Evolutionary conservation across 2,113 vertebrate genomes (phyloP).

Genomic region (Chaetodon trifascialis): DNA sequence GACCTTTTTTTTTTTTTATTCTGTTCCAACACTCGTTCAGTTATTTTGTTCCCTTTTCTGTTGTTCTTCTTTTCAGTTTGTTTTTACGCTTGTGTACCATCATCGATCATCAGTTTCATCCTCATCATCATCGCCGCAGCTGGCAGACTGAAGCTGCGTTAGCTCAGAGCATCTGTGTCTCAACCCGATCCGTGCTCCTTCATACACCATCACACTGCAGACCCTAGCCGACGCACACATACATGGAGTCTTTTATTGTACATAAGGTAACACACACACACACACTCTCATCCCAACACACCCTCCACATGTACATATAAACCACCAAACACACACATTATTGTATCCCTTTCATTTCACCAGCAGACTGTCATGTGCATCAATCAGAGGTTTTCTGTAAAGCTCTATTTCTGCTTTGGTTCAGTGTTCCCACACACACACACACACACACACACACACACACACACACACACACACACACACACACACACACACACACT

Average conservation of each 20-base stretch:
- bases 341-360: slow-evolving; percentile 55
- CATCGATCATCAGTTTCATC: slow-evolving; percentile 38
- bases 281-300: slow-evolving; percentile 37
- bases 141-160: slow-evolving; percentile 44
- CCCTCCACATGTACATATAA: slow-evolving; percentile 38
- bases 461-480: slow-evolving; percentile 8
- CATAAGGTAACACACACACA: slow-evolving; percentile 21
- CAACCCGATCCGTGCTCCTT: slow-evolving; percentile 45
- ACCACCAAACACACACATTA: slow-evolving; percentile 26
- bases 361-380: slow-evolving; percentile 53
- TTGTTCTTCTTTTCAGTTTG: slow-evolving; percentile 41
- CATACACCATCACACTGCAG: slow-evolving; percentile 1
- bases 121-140: slow-evolving; percentile 37
- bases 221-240: neutral
- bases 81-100: slow-evolving; percentile 58
- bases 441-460: neutral
- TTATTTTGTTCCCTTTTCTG: slow-evolving; percentile 23
- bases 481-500: slow-evolving; percentile 12
- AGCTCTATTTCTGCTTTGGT: slow-evolving; percentile 44
- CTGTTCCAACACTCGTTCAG: slow-evolving; percentile 44
- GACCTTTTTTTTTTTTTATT: slow-evolving; percentile 55
- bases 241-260: slow-evolving; percentile 34
- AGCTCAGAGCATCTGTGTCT: slow-evolving; percentile 65
- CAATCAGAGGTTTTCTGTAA: slow-evolving; percentile 28
- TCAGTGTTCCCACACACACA: slow-evolving; percentile 20